Percentiles rank a stretch among this genome's conserved stretches.
Conservation (phyloP, 2,113 vertebrate genomes). For the Malurus cyaneus region DNA sequence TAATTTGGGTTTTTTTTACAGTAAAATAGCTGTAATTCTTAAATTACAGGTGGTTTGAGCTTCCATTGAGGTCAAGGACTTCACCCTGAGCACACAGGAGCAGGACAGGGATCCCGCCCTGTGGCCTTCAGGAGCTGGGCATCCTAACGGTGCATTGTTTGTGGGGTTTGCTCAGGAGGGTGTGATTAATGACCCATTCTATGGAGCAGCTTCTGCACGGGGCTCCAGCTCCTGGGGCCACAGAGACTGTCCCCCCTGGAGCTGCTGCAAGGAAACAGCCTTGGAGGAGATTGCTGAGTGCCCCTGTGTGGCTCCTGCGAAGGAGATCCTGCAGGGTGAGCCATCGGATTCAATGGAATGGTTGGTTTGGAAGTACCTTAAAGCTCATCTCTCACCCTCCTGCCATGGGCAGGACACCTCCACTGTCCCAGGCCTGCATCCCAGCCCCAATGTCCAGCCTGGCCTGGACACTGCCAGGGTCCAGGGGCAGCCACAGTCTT, state of each 20-base stretch:
- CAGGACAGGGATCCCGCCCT: not conserved
- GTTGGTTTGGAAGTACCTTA: not conserved
- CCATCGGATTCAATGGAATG: not conserved
- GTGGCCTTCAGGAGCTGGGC: not conserved
- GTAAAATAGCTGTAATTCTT: not conserved
- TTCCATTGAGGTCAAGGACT: not conserved
- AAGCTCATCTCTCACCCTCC: rapidly evolving
- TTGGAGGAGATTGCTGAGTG: rapidly evolving
- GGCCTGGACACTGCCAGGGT: not conserved
- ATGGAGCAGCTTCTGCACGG: not conserved
- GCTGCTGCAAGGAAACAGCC: rapidly evolving
- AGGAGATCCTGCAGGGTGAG: not conserved
- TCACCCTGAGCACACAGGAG: not conserved
- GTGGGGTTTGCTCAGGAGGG: not conserved
- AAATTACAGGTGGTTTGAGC: not conserved
- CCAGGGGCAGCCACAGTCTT: not conserved
- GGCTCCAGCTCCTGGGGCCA: not conserved
- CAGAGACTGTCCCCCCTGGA: not conserved
- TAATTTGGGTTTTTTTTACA: rapidly evolving
- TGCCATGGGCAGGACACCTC: not conserved
- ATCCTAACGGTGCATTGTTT: not conserved
- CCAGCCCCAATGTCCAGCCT: not conserved
- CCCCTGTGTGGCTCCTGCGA: not conserved
- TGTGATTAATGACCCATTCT: not conserved
- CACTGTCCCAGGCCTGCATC: not conserved